Percentiles rank a stretch among this genome's conserved stretches.
These are phyloP conservation scores for Epizoanthus stellaris DNA, from an alignment of 92 coral and sea anemone species.

Conservation along the genomic window DNA sequence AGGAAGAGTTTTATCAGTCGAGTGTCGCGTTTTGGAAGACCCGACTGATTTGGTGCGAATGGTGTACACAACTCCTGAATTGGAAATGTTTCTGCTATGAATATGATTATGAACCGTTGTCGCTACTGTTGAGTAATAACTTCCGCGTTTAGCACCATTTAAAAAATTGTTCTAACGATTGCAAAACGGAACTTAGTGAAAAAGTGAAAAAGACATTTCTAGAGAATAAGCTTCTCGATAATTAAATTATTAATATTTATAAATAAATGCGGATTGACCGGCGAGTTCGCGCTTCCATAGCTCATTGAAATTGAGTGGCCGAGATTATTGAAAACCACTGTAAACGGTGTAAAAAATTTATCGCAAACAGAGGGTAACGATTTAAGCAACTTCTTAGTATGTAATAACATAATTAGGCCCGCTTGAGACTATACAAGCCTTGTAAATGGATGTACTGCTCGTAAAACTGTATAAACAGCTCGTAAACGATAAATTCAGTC, in stretches of 20 bases:
- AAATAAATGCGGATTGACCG: neutral
- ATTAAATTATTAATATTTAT: conserved; percentile 38
- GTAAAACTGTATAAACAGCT: neutral
- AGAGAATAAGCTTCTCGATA: conserved; percentile 4
- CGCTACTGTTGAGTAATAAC: no score
- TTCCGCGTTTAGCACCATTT: neutral
- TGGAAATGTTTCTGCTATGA: no score
- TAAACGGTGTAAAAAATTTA: neutral
- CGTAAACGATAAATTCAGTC: neutral
- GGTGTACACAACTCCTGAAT: no score
- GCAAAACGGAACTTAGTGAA: neutral
- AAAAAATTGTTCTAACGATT: neutral
- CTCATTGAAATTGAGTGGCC: neutral
- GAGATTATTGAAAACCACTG: neutral
- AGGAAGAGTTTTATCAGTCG: neutral
- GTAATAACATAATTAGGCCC: neutral
- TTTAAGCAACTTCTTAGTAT: neutral
- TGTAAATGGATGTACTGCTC: conserved; percentile 2
- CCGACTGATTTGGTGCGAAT: no score
- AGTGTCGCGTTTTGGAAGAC: no score
- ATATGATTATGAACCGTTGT: no score
- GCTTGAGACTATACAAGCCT: neutral
- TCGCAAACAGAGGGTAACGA: neutral
- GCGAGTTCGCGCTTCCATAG: neutral
- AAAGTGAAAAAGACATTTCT: neutral